phyloP scores from a whole-genome alignment of 2,888 invertebrate genomes.

The Acanthosepion pharaonis region DNA sequence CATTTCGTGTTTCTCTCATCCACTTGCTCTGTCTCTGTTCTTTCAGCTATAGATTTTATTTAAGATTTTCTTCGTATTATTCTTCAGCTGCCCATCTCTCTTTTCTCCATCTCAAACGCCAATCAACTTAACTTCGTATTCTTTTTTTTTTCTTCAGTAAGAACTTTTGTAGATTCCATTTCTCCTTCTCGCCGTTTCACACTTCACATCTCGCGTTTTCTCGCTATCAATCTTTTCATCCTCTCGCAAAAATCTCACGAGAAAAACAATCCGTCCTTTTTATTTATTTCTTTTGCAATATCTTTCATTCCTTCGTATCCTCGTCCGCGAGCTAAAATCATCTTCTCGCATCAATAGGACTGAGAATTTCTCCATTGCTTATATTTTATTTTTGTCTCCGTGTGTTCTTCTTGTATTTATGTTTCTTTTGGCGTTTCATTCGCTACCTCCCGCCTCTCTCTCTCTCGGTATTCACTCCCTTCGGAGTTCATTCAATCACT shows the following conservation, averaged over 20 bases:
- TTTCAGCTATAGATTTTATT: too few species aligned
- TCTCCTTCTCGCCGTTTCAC: not conserved
- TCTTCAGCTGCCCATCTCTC: too few species aligned
- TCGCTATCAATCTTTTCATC: constrained; percentile 33
- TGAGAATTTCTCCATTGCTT: not conserved
- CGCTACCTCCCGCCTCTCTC: not conserved
- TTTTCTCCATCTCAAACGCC: too few species aligned
- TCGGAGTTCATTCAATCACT: not conserved
- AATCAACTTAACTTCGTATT: too few species aligned
- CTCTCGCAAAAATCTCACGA: not conserved
- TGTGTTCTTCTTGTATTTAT: not conserved
- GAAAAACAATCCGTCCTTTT: not conserved
- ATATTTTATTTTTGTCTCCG: not conserved
- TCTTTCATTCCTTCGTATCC: not conserved
- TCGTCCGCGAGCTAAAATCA: not conserved
- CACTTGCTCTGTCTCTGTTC: not conserved
- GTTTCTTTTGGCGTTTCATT: not conserved
- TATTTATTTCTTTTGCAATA: not conserved
- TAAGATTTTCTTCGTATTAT: too few species aligned
- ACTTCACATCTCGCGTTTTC: constrained; percentile 12
- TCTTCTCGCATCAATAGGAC: not conserved
- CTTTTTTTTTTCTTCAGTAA: too few species aligned
- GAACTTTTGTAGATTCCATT: not conserved
- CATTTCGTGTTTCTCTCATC: not conserved
- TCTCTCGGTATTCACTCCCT: not conserved